Base-by-base conservation (phyloP, 64 coral and sea anemone species). In the Exaiptasia diaphana region DNA sequence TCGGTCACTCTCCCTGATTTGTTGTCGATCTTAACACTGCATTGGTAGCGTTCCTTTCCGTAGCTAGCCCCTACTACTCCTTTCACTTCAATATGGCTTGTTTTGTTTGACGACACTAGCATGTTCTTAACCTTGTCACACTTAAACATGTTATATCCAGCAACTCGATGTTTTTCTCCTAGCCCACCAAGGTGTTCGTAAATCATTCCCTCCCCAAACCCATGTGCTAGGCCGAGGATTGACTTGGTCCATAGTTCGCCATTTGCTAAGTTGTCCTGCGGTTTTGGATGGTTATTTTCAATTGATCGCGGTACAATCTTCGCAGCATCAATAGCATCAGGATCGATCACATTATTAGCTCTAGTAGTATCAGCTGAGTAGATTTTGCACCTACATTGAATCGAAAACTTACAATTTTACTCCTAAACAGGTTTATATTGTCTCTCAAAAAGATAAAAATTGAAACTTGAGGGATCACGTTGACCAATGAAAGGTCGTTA, bases 181-280 rank as follows among this genome's bases (percentile, higher is more conserved):
- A 32, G 9, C 26, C 58, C 58, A 62, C 58, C 58, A 14, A 62
- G 35, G 22, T 31, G 58, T 62, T 62, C 58, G 35, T 62, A 62
- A 32, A 62, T 62, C 35, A 32, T 62, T 30, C 58, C 58, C 35
- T 62, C 3, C 58, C 58, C 58, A 62, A 62, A 62, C 8, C 58
- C 15, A 14, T 62, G 26, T 32, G 58, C 29, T 62, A 62, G 35
- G 0, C 58, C 58, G 35, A 32, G 3, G 29, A 32, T 32, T 32
- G 58, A 62, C 58, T 15, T 25, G 35, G 58, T 62, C 58, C 58
- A 62, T n/a, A n/a, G n/a, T 62, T 62, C 58, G 24, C 58, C 58
- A 62, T 28, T 31, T 10, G 29, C 35, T 62, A 62, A 31, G 35
- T 62, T 62, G 29, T 62, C 58, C 26, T 62, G 29, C n/a, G n/a